Conservation (phyloP, 2,797 vertebrate genomes). For the Poeciliopsis turneri region DNA sequence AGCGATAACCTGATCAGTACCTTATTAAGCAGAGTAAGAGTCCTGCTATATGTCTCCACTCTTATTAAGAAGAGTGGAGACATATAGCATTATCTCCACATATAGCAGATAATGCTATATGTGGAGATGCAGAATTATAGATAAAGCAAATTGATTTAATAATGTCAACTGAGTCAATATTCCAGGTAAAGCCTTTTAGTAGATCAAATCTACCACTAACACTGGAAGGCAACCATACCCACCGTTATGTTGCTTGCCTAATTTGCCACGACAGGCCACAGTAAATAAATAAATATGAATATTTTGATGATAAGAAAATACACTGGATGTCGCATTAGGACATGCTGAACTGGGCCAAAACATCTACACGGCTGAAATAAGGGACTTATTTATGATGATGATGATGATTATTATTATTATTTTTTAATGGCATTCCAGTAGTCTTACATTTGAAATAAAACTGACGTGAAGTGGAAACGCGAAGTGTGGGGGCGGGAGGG, state of each 20-base stretch:
- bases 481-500: background rate
- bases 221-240: background rate
- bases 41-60: too few species aligned
- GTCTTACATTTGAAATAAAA: slow-evolving; percentile 6
- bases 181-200: background rate
- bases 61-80: too few species aligned
- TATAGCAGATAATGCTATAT: background rate
- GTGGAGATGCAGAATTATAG: background rate
- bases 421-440: background rate
- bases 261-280: background rate
- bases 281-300: slow-evolving; percentile 32
- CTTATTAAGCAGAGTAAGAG: background rate
- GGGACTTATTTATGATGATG: slow-evolving; percentile 9
- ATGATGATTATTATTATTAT: too few species aligned
- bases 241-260: background rate
- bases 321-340: slow-evolving; percentile 38
- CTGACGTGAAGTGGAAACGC: slow-evolving; percentile 1
- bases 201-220: background rate
- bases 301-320: slow-evolving; percentile 48
- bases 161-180: background rate
- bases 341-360: slow-evolving; percentile 47
- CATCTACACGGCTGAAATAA: slow-evolving; percentile 15
- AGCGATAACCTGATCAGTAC: background rate
- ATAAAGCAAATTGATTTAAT: slow-evolving; percentile 1
- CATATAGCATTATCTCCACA: too few species aligned